A percentile compares a stretch with the other conserved stretches of the same genome.
Evolutionary conservation across 2,113 vertebrate species (phyloP).

Genomic region (Lanius collurio): DNA sequence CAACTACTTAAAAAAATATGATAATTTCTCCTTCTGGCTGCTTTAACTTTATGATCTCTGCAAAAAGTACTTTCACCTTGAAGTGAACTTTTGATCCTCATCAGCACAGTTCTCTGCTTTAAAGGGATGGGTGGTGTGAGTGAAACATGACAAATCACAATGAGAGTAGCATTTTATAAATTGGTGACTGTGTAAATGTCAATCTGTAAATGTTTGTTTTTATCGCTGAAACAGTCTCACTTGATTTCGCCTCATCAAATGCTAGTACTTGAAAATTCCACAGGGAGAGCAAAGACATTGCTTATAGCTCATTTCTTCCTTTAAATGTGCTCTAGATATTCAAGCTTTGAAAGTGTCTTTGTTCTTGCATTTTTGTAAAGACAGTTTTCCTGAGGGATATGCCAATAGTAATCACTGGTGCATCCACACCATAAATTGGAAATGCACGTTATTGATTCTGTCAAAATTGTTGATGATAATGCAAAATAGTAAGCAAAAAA

Average conservation of each 20-base stretch:
- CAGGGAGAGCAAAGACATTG: slow-evolving; percentile 20
- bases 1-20: not conserved
- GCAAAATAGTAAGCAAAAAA: not conserved
- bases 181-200: slow-evolving; percentile 38
- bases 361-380: not conserved
- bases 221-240: slow-evolving; percentile 20
- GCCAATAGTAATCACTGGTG: not conserved
- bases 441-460: slow-evolving; percentile 28
- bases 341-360: slow-evolving; percentile 8
- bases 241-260: slow-evolving; percentile 50
- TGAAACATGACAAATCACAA: slow-evolving; percentile 8
- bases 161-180: slow-evolving; percentile 28
- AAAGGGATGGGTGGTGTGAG: not conserved
- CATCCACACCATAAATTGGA: slow-evolving; percentile 25
- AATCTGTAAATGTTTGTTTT: slow-evolving; percentile 60
- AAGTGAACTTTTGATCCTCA: not conserved
- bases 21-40: not conserved
- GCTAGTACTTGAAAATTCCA: slow-evolving; percentile 49
- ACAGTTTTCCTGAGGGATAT: slow-evolving; percentile 6
- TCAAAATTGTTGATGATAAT: slow-evolving; percentile 14
- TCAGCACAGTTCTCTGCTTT: not conserved
- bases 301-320: slow-evolving; percentile 45
- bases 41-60: not conserved
- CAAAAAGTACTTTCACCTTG: not conserved
- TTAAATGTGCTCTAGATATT: slow-evolving; percentile 36